phyloP scores from a whole-genome alignment of 2,797 vertebrate genomes.

The Eupleurogrammus muticus region DNA sequence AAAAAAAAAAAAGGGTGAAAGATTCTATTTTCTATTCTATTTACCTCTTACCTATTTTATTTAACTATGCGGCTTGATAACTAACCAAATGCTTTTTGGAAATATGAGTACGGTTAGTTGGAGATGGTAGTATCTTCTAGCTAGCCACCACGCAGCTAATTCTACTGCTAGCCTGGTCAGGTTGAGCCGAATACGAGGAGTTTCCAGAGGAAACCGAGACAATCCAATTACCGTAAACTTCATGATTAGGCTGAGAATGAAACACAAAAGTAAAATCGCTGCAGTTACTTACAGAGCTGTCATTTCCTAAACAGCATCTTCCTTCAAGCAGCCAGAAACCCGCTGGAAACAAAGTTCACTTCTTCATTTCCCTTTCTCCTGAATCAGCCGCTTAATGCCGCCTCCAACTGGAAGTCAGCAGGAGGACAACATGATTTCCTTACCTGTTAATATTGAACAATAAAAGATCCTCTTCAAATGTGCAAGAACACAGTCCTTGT shows the following conservation, averaged over 20 bases:
- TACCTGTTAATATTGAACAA: no score
- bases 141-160: conserved; percentile 35
- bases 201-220: neutral
- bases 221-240: accelerated
- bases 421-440: no score
- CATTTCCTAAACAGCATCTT: conserved; percentile 54
- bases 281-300: conserved; percentile 56
- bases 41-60: no score
- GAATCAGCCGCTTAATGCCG: neutral
- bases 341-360: conserved; percentile 54
- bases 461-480: no score
- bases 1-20: no score
- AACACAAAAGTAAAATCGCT: neutral
- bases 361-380: conserved; percentile 41
- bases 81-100: accelerated
- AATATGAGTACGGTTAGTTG: neutral
- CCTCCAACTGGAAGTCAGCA: conserved; percentile 8
- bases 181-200: neutral
- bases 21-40: no score
- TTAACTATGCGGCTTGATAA: accelerated
- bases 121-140: conserved; percentile 17
- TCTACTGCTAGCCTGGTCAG: neutral
- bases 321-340: conserved; percentile 26
- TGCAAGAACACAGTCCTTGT: no score
- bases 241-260: accelerated